A percentile compares a stretch with the other conserved stretches of the same genome.
These are phyloP conservation scores for Idaea straminata DNA, from an alignment of 2,888 invertebrate genomes.

Conservation along the genomic window DNA sequence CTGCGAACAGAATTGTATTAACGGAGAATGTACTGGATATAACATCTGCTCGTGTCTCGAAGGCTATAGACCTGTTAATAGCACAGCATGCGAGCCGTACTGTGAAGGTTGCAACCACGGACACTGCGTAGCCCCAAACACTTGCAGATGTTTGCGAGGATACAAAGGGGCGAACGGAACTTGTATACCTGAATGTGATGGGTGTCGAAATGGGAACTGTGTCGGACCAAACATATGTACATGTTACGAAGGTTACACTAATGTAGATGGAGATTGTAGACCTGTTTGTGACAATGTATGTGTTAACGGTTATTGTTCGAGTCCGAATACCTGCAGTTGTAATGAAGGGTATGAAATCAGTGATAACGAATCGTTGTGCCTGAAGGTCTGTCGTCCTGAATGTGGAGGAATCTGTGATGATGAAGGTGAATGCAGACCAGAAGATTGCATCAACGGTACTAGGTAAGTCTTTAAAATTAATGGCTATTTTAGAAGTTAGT, in stretches of 20 bases:
- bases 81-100: constrained; percentile 39
- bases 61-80: constrained; percentile 38
- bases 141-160: constrained; percentile 59
- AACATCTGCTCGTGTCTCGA: constrained; percentile 45
- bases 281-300: not conserved
- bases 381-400: constrained; percentile 31
- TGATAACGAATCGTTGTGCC: constrained; percentile 23
- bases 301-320: constrained; percentile 33
- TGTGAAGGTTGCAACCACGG: constrained; percentile 70
- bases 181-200: constrained; percentile 21
- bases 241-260: constrained; percentile 16
- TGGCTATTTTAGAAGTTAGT: too few species aligned
- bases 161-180: constrained; percentile 37
- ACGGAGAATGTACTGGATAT: constrained; percentile 45
- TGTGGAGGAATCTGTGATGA: constrained; percentile 34
- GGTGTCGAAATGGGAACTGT: constrained; percentile 24
- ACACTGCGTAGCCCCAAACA: constrained; percentile 52
- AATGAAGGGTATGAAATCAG: constrained; percentile 26
- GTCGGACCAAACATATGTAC: constrained; percentile 16
- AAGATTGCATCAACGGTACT: constrained; percentile 12
- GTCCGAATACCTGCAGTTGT: constrained; percentile 48
- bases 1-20: constrained; percentile 33
- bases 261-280: constrained; percentile 1
- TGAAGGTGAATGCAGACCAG: constrained; percentile 21
- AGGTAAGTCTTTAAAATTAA: constrained; percentile 17